These are phyloP conservation scores for Forpus xanthops DNA, from an alignment of 2,797 vertebrate species.

Conservation along the genomic window DNA sequence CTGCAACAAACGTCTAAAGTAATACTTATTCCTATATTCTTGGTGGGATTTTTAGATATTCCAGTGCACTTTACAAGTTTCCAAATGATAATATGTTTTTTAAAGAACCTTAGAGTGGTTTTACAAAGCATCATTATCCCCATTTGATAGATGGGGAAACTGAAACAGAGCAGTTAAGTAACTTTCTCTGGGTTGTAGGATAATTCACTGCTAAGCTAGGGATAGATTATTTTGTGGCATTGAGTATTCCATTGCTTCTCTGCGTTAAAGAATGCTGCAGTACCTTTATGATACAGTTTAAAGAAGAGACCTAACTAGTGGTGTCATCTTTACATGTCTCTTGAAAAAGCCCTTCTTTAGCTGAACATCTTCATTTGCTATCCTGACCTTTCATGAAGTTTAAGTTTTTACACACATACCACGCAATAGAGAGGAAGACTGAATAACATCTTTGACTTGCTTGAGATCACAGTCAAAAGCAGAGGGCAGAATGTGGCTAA, in stretches of 20 bases:
- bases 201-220: neutral
- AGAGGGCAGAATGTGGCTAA: conserved; percentile 25
- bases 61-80: neutral
- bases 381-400: neutral
- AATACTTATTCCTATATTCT: neutral
- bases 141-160: neutral
- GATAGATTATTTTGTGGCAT: neutral
- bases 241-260: neutral
- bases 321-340: neutral
- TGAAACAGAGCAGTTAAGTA: neutral
- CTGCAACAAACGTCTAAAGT: neutral
- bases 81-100: neutral
- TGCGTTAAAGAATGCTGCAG: neutral
- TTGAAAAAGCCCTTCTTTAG: neutral
- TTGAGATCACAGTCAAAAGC: neutral
- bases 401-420: neutral
- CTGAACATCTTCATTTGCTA: neutral
- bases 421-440: neutral
- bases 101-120: neutral
- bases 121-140: neutral
- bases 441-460: neutral
- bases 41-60: neutral
- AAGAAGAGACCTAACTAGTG: neutral
- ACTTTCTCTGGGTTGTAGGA: neutral
- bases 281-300: neutral